Base-by-base conservation (phyloP, 2,113 vertebrate genomes). In the Albula glossodonta region DNA sequence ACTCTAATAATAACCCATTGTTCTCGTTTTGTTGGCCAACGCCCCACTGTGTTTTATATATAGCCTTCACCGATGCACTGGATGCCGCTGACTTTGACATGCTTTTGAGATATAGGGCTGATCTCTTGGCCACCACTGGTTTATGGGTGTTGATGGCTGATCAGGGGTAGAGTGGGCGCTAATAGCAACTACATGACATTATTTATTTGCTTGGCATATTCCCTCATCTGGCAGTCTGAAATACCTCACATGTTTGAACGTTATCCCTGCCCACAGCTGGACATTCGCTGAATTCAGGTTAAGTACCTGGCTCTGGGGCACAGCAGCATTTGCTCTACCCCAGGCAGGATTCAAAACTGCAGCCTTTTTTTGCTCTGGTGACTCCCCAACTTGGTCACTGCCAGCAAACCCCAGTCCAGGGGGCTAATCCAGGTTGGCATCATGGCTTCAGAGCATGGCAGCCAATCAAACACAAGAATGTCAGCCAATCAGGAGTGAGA, bases 1-100 rank as follows among this genome's bases (percentile, higher is more conserved):
- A n/a, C 5, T 49, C 87, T 88, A 91, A 87, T 82, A 88, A 88
- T 91, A 89, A 84, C 50, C 70, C 81, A 86, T 89, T 87, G 88
- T 86, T 88, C 53, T 82, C 85, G 51, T 80, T 87, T 74, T 84
- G 83, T 52, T 53, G 79, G 53, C 49, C 85, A 31, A 15, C 50
- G 87, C 78, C 85, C 66, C 83, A 53, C 80, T 13, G n/a, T 15
- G 63, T 51, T 80, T 81, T 87, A 90, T 78, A 83, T 83, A 87
- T 88, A 91, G 89, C 8, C 57, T 56, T 66, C 87, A 88, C 82
- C 2, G 11, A 77, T 74, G 17, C 52, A 83, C 84, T 83, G 80
- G 83, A 87, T 84, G 83, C 78, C 48, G 7, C 70, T 81, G 86
- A 78, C 49, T 48, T 66, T 77, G 80, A 74, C 60, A 74, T 86